These are phyloP conservation scores for Drosophila rhopaloa DNA, from an alignment of 1,140 invertebrate genomes.

Conservation along the genomic window DNA sequence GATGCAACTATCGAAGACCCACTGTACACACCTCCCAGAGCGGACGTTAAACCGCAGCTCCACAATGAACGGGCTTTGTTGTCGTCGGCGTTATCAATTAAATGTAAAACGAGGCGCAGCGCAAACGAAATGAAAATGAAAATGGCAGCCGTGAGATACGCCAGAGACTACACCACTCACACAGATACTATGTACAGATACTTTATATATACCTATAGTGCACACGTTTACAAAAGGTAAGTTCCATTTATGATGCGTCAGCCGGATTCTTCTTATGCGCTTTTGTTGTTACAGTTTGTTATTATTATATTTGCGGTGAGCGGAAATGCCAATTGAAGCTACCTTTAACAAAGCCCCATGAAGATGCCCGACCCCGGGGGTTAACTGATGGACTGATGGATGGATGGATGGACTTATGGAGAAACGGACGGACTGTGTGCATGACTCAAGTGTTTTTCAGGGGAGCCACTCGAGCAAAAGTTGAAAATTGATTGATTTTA, in stretches of 20 bases:
- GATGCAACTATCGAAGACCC: neutral
- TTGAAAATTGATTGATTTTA: slow-evolving; percentile 59
- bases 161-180: slow-evolving; percentile 20
- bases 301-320: slow-evolving; percentile 47
- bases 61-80: slow-evolving; percentile 69
- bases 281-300: slow-evolving; percentile 43
- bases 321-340: slow-evolving; percentile 80
- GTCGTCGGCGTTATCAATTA: slow-evolving; percentile 77
- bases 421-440: slow-evolving; percentile 11
- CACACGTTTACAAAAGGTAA: slow-evolving; percentile 68
- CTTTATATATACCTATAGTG: slow-evolving; percentile 4
- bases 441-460: slow-evolving; percentile 61
- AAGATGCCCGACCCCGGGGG: slow-evolving; percentile 54
- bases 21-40: slow-evolving; percentile 43
- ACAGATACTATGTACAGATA: slow-evolving; percentile 14
- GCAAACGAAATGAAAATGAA: slow-evolving; percentile 52
- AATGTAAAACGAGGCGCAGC: slow-evolving; percentile 61
- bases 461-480: slow-evolving; percentile 56
- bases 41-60: slow-evolving; percentile 58
- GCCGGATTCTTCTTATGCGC: slow-evolving; percentile 65
- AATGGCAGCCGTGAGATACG: slow-evolving; percentile 66
- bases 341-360: slow-evolving; percentile 74
- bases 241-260: slow-evolving; percentile 63
- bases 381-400: slow-evolving; percentile 13
- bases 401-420: neutral